phyloP scores from a whole-genome alignment of 2,113 vertebrate species.

The Nerophis lumbriciformis region DNA sequence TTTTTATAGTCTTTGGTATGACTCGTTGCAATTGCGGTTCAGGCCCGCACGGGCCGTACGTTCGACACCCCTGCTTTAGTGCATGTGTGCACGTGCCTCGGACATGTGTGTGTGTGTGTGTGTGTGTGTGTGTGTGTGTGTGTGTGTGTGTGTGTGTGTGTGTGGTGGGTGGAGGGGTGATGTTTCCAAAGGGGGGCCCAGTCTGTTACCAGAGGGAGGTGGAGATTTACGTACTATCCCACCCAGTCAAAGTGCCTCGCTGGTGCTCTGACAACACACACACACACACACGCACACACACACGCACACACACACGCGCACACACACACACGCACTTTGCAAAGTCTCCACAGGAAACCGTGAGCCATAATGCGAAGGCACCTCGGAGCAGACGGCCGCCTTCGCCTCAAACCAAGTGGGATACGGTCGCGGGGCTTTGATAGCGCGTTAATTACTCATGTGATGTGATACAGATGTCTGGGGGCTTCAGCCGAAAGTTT shows the following conservation, averaged over 20 bases:
- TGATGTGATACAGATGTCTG: constrained; percentile 79
- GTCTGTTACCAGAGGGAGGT: constrained; percentile 72
- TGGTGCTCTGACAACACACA: constrained; percentile 50
- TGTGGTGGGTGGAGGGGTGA: constrained; percentile 40
- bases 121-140: constrained; percentile 36
- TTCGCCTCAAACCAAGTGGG: constrained; percentile 71
- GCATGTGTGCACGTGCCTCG: constrained; percentile 7
- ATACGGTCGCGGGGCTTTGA: constrained; percentile 72
- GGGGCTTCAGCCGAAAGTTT: constrained; percentile 77
- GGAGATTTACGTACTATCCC: constrained; percentile 77
- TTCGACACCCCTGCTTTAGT: constrained; percentile 3
- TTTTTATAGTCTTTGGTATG: too few species aligned
- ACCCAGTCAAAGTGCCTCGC: constrained; percentile 72
- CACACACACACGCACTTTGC: constrained; percentile 33
- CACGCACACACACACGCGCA: constrained; percentile 19
- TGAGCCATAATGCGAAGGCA: constrained; percentile 72
- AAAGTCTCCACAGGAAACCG: constrained; percentile 73
- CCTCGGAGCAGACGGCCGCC: constrained; percentile 71
- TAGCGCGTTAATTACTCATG: constrained; percentile 80
- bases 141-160: constrained; percentile 53
- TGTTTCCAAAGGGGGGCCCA: constrained; percentile 71
- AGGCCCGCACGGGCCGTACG: too few species aligned
- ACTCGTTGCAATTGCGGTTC: too few species aligned
- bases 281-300: constrained; percentile 34
- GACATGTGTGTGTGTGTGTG: constrained; percentile 52